These are phyloP conservation scores for Euclidia mi DNA, from an alignment of 2,888 invertebrate species.

Conservation along the genomic window DNA sequence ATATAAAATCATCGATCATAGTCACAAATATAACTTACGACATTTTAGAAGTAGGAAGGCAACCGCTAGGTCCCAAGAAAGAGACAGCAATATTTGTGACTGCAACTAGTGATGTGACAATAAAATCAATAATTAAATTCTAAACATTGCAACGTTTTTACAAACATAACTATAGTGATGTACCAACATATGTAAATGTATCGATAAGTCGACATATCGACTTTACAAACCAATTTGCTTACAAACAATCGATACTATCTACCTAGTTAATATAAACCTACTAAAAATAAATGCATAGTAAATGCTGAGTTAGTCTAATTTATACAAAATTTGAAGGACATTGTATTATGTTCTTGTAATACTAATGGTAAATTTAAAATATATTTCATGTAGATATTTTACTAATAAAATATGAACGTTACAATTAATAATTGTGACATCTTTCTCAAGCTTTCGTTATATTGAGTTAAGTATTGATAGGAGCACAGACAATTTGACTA, in stretches of 20 bases:
- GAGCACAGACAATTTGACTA: too few relatives aligned
- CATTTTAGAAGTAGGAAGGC: too few relatives aligned
- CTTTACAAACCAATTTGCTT: background rate
- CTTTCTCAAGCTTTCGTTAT: too few relatives aligned
- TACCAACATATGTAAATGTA: constrained; percentile 14
- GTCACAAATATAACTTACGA: constrained; percentile 11
- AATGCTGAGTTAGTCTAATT: constrained; percentile 39
- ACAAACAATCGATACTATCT: constrained; percentile 8
- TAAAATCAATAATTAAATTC: constrained; percentile 37
- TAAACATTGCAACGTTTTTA: constrained; percentile 22
- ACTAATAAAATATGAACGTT: constrained; percentile 18
- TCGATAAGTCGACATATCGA: constrained; percentile 8
- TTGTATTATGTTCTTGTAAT: constrained; percentile 21
- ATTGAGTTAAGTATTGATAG: too few relatives aligned
- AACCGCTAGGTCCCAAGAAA: too few relatives aligned
- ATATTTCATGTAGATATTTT: constrained; percentile 16
- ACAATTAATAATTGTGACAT: too few relatives aligned
- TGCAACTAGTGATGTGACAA: constrained; percentile 22
- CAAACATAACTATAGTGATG: constrained; percentile 44
- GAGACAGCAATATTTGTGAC: background rate
- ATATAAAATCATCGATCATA: constrained; percentile 29
- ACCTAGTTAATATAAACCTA: constrained; percentile 33
- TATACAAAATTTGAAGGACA: constrained; percentile 16
- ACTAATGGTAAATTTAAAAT: constrained; percentile 19
- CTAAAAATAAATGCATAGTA: constrained; percentile 50